These are phyloP conservation scores for Drosophila carrolli DNA, from an alignment of 1,140 invertebrate species.

Conservation along the genomic window DNA sequence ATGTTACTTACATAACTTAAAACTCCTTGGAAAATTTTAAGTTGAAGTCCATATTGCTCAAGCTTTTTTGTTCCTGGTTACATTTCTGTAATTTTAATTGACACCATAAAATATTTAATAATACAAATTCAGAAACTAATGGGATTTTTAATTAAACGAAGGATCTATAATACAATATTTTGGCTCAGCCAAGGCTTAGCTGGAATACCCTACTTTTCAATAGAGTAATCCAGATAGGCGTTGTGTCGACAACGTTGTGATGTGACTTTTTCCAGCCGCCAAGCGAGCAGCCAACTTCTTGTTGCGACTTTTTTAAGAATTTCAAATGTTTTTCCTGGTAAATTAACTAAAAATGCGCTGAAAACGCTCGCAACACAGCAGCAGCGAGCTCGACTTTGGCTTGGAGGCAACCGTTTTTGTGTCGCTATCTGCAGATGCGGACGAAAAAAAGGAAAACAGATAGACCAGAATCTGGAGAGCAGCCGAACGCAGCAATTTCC, in stretches of 20 bases:
- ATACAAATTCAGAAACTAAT: too few species aligned
- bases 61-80: too few species aligned
- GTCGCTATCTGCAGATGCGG: constrained; percentile 50
- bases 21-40: too few species aligned
- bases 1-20: too few species aligned
- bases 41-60: too few species aligned
- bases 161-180: too few species aligned
- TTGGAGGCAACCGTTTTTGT: constrained; percentile 61
- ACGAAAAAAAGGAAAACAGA: constrained; percentile 56
- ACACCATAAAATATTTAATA: too few species aligned
- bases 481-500: constrained; percentile 77
- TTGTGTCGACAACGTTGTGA: constrained; percentile 39
- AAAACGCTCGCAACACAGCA: constrained; percentile 73
- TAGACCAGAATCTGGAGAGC: constrained; percentile 50
- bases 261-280: constrained; percentile 55
- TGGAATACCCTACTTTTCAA: background rate
- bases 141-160: too few species aligned
- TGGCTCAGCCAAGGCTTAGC: background rate
- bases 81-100: too few species aligned
- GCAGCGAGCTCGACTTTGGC: constrained; percentile 49
- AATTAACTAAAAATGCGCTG: constrained; percentile 84
- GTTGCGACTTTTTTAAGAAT: constrained; percentile 78
- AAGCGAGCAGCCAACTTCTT: constrained; percentile 52
- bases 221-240: constrained; percentile 46
- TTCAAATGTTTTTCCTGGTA: constrained; percentile 84